These are phyloP conservation scores for Phyllostomus hastatus DNA, from an alignment of 2,113 vertebrate species.

Conservation along the genomic window DNA sequence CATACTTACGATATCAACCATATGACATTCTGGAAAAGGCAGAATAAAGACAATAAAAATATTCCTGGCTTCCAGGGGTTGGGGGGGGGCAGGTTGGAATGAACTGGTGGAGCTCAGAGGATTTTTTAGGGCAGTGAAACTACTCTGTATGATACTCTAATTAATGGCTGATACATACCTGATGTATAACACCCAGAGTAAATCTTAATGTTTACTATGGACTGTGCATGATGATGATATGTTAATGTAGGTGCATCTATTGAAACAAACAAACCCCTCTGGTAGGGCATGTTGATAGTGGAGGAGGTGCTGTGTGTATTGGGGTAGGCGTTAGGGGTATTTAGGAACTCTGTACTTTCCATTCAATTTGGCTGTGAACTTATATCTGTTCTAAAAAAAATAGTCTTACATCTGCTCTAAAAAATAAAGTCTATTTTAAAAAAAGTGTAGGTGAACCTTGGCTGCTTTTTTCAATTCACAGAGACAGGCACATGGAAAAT, in stretches of 20 bases:
- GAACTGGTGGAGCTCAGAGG: not conserved
- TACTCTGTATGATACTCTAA: not conserved
- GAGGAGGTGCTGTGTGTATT: not conserved
- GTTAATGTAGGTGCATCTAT: not conserved
- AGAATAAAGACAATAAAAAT: not conserved
- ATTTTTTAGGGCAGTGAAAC: not conserved
- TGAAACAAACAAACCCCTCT: not conserved
- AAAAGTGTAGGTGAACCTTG: not conserved
- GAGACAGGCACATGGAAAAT: not conserved
- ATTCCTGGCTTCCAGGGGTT: not conserved
- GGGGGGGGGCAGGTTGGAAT: not conserved
- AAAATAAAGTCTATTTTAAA: not conserved
- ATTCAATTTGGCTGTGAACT: not conserved
- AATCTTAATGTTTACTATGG: not conserved
- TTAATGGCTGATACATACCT: not conserved
- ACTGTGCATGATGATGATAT: not conserved
- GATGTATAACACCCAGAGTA: not conserved
- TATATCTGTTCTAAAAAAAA: not conserved
- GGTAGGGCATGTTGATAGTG: not conserved
- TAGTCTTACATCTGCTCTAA: not conserved
- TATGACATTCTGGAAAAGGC: not conserved
- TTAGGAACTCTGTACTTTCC: not conserved
- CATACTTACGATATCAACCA: not conserved
- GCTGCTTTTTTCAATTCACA: not conserved
- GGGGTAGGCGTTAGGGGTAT: not conserved